These are phyloP conservation scores for Barnardius zonarius DNA, from an alignment of 2,113 vertebrate genomes.

Conservation along the genomic window DNA sequence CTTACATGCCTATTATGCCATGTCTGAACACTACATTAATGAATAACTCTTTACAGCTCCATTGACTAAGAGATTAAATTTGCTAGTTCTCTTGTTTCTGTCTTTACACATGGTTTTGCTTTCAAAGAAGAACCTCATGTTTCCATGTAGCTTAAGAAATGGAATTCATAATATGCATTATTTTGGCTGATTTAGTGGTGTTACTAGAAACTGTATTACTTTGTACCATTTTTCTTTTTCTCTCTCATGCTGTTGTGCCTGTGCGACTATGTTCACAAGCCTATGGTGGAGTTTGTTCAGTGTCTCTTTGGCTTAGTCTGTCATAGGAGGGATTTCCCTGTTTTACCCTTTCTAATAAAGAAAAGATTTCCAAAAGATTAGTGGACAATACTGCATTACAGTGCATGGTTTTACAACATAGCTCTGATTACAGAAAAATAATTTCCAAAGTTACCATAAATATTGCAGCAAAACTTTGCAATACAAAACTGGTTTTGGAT, in stretches of 20 bases:
- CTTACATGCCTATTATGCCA: neutral
- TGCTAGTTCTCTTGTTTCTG: neutral
- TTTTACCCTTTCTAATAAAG: neutral
- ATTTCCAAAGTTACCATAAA: neutral
- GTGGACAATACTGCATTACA: neutral
- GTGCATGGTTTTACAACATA: neutral
- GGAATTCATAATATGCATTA: accelerated
- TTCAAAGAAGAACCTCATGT: neutral
- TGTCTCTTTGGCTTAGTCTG: neutral
- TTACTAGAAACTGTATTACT: neutral
- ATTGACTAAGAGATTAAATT: neutral
- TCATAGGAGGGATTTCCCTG: neutral
- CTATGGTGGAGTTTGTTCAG: neutral
- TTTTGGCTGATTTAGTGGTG: neutral
- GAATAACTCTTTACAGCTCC: neutral
- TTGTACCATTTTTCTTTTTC: neutral
- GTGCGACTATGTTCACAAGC: neutral
- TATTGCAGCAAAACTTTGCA: neutral
- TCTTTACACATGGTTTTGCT: neutral
- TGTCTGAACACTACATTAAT: neutral
- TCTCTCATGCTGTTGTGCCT: neutral
- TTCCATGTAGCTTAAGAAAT: neutral
- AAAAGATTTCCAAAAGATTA: neutral
- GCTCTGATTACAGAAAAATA: neutral
- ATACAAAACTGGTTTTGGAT: neutral